Percentiles rank a stretch among this genome's conserved stretches.
Evolutionary conservation across 2,797 vertebrate species (phyloP).

Genomic region (Nasua narica): DNA sequence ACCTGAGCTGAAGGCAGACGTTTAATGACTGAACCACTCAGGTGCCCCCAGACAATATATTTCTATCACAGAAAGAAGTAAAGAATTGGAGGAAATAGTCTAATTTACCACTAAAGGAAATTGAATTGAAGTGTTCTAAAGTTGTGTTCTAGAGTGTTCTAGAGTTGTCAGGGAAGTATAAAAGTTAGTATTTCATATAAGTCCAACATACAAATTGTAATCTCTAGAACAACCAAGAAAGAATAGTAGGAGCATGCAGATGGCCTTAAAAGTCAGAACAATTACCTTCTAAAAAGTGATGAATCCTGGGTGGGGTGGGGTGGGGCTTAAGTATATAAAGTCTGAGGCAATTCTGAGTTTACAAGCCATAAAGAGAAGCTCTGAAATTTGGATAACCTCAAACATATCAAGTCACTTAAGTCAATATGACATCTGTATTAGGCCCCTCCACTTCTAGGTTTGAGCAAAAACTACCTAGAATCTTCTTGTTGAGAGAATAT

Average conservation of each 20-base stretch:
- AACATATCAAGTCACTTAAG: background rate
- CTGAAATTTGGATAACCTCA: background rate
- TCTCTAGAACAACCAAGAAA: background rate
- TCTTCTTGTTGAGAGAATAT: background rate
- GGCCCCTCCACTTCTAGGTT: background rate
- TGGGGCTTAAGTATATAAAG: background rate
- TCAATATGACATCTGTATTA: background rate
- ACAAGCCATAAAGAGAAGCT: background rate
- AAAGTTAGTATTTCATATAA: background rate
- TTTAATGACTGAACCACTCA: too few relatives aligned
- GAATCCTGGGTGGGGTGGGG: background rate
- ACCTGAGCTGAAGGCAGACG: too few relatives aligned
- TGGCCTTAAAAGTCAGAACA: background rate
- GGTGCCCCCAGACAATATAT: background rate
- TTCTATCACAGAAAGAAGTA: background rate
- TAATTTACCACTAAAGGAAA: background rate
- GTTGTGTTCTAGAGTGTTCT: too few relatives aligned
- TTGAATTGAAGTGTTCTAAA: background rate
- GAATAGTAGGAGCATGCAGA: background rate
- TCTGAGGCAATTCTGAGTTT: background rate
- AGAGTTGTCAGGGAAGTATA: background rate
- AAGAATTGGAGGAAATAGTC: background rate
- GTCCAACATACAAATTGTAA: background rate
- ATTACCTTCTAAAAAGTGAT: background rate
- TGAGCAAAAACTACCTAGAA: background rate